Conservation (phyloP, 2,888 invertebrate species). For the Tolmerus cingulatus region DNA sequence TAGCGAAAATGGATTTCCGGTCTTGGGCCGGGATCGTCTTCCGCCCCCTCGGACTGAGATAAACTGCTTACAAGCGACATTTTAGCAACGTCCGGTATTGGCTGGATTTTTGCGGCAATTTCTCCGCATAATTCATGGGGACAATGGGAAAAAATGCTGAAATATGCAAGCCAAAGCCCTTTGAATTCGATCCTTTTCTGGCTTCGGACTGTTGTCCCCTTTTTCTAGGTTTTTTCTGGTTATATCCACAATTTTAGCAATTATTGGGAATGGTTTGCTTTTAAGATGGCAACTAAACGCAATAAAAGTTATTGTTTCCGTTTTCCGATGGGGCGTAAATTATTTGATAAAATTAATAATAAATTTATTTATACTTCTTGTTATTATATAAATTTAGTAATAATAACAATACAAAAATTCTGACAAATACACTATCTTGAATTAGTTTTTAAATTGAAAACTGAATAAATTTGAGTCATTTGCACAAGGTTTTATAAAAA, state of each 20-base stretch:
- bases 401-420: too few species aligned
- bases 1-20: background rate
- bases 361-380: too few species aligned
- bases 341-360: too few species aligned
- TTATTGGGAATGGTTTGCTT: background rate
- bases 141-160: background rate
- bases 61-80: slow-evolving; percentile 27
- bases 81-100: slow-evolving; percentile 24
- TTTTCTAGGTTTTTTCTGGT: slow-evolving; percentile 7
- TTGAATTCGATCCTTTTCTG: background rate
- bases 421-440: too few species aligned
- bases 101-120: background rate
- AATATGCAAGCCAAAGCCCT: background rate
- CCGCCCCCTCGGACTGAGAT: background rate
- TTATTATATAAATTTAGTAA: too few species aligned
- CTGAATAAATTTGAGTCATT: too few species aligned
- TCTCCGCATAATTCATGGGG: background rate
- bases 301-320: slow-evolving; percentile 31
- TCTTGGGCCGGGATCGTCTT: background rate
- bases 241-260: background rate
- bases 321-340: background rate
- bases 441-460: too few species aligned
- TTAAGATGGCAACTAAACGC: background rate
- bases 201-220: background rate
- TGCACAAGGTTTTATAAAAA: too few species aligned